Conservation (phyloP, 2,113 vertebrate genomes). For the Coracopsis vasa region DNA sequence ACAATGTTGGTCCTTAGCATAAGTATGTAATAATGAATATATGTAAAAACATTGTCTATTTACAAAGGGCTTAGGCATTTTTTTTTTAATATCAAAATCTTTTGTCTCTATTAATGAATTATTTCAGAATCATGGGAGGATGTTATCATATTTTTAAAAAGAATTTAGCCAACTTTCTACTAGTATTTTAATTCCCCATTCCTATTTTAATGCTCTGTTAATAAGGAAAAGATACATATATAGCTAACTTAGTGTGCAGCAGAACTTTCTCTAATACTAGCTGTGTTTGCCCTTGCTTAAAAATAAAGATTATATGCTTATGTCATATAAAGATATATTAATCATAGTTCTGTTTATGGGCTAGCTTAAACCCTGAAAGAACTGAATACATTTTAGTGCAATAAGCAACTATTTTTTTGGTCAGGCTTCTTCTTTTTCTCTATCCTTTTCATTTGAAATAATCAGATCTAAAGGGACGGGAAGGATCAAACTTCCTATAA, state of each 20-base stretch:
- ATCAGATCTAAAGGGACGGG: neutral
- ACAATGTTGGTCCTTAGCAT: neutral
- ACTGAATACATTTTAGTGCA: neutral
- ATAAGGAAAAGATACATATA: neutral
- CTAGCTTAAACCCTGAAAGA: neutral
- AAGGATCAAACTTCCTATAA: neutral
- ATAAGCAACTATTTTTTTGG: neutral
- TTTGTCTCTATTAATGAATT: neutral
- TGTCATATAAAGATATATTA: neutral
- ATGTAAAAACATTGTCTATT: neutral
- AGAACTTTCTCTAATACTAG: neutral
- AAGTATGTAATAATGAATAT: neutral
- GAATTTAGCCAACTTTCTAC: neutral
- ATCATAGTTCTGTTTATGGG: neutral
- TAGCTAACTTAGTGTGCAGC: neutral
- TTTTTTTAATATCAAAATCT: neutral
- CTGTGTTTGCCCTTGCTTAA: neutral
- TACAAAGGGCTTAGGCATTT: neutral
- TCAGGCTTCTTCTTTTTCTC: neutral
- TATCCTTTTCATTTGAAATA: neutral
- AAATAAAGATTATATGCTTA: neutral
- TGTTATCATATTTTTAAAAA: neutral
- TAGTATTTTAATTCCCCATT: neutral
- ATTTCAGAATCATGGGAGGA: neutral
- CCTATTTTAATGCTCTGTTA: neutral